Evolutionary conservation across 2,888 invertebrate genomes (phyloP).

Genomic region (Monopis laevigella): DNA sequence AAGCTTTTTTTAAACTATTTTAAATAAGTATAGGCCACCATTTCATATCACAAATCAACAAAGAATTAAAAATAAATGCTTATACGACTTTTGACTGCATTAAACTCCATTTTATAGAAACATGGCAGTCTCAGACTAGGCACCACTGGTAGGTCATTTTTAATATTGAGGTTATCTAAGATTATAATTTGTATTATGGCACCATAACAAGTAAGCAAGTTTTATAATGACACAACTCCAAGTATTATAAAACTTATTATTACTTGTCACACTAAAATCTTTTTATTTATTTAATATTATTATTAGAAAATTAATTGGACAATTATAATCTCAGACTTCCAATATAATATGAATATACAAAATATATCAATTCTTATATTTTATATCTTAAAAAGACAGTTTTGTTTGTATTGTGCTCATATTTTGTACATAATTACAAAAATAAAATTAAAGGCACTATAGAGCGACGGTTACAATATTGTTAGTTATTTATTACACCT

Average conservation of each 20-base stretch:
- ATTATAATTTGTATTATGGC: too few relatives aligned
- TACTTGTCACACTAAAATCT: too few relatives aligned
- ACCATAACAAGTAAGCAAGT: too few relatives aligned
- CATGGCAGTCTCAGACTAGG: slow-evolving; percentile 52
- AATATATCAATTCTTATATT: background rate
- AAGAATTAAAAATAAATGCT: slow-evolving; percentile 60
- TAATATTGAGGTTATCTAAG: too few relatives aligned
- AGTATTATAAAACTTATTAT: slow-evolving; percentile 35
- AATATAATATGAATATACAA: too few relatives aligned
- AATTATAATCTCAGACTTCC: slow-evolving; percentile 4
- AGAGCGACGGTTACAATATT: background rate
- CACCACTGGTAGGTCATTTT: slow-evolving; percentile 58
- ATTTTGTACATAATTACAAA: slow-evolving; percentile 3
- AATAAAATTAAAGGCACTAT: slow-evolving; percentile 3
- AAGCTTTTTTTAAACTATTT: slow-evolving; percentile 12
- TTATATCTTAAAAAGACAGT: too few relatives aligned
- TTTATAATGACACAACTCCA: too few relatives aligned
- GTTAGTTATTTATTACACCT: background rate
- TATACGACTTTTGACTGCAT: slow-evolving; percentile 49
- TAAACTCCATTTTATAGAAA: slow-evolving; percentile 19
- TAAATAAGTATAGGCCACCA: slow-evolving; percentile 2
- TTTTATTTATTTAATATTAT: too few relatives aligned
- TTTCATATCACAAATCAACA: slow-evolving; percentile 47
- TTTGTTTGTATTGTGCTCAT: slow-evolving; percentile 2
- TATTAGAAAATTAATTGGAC: too few relatives aligned